These are phyloP conservation scores for Trichechus manatus DNA, from an alignment of 2,113 vertebrate species.

Conservation along the genomic window DNA sequence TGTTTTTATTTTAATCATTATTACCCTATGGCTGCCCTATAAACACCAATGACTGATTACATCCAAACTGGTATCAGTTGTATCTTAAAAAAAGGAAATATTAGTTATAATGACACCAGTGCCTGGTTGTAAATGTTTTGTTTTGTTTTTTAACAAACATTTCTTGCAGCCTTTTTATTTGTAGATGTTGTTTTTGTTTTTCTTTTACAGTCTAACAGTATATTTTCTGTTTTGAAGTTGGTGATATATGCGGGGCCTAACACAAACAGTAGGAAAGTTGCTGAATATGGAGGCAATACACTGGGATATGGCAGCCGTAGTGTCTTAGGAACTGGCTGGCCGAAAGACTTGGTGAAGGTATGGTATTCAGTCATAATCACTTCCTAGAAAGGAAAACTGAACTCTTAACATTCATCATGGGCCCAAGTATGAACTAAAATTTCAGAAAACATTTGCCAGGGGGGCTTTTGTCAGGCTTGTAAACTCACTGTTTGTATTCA, in stretches of 20 bases:
- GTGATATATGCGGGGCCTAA: constrained; percentile 99
- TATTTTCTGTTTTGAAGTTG: constrained; percentile 94
- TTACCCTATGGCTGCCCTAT: constrained; percentile 52
- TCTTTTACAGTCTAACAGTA: constrained; percentile 90
- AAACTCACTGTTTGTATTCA: neutral
- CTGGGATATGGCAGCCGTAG: constrained; percentile 99
- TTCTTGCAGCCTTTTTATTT: constrained; percentile 87
- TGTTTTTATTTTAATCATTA: neutral
- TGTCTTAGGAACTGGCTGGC: constrained; percentile 99
- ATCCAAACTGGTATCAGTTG: neutral
- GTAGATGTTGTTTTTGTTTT: constrained; percentile 89
- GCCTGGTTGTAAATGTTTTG: constrained; percentile 74
- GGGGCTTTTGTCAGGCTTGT: neutral
- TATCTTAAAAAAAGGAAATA: neutral
- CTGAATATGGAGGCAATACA: constrained; percentile 98
- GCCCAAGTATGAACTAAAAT: constrained; percentile 42
- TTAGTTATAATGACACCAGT: constrained; percentile 62
- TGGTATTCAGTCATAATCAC: constrained; percentile 77
- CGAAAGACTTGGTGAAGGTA: constrained; percentile 99
- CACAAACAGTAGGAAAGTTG: constrained; percentile 99
- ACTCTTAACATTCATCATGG: constrained; percentile 40
- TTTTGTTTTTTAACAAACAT: constrained; percentile 67
- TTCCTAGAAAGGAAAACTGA: constrained; percentile 77
- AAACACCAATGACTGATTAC: constrained; percentile 37
- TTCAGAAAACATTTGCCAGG: neutral